Base-by-base conservation (phyloP, 2,888 invertebrate species). In the Calameuta pallipes region DNA sequence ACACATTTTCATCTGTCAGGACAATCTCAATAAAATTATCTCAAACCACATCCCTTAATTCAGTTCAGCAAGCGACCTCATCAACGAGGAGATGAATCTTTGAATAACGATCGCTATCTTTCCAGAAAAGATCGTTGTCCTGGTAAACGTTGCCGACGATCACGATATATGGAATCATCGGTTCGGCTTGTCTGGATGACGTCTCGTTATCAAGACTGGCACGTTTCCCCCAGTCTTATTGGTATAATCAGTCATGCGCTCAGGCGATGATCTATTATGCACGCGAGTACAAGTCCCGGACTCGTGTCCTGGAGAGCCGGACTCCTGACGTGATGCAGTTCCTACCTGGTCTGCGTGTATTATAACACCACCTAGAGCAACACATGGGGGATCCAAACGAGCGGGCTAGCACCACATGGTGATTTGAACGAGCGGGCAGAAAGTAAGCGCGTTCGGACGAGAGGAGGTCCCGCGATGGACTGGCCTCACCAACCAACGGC, bases 401-500 rank as follows among this genome's bases (percentile, higher is more conserved):
- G 79, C 75, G 80, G 75, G 78, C 71, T 81, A 79, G 76, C 74
- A 77, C 56, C 85, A 85, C 87, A 85, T 86, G 87, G 87, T 85
- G 85, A 89, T 85, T 87, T 86, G 85, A 89, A 89, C 87, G 87
- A 87, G 86, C 87, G 87, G 85, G 83, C 84, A 85, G 87, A 85
- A 85, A 88, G 87, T 85, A 86, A 88, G 87, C 87, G 86, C 87
- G 89, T 90, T 89, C 89, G 90, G 85, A 89, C 90, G 90, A 89
- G 89, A 90, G 88, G 90, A 91, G 90, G 90, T 88, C 89, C 89
- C 89, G 89, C 90, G 90, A 91, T 90, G 91, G 91, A 91, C 91
- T 91, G 91, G 90, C 87, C 89, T 88, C 86, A 78, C 81, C 82
- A 75, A 80, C 85, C 85, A 83, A 87, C 88, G 85, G 87, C 89